Evolutionary conservation across 2,888 invertebrate species (phyloP), one percentile per base, ranked within the genome.

Genomic region (Julus scanicus): DNA sequence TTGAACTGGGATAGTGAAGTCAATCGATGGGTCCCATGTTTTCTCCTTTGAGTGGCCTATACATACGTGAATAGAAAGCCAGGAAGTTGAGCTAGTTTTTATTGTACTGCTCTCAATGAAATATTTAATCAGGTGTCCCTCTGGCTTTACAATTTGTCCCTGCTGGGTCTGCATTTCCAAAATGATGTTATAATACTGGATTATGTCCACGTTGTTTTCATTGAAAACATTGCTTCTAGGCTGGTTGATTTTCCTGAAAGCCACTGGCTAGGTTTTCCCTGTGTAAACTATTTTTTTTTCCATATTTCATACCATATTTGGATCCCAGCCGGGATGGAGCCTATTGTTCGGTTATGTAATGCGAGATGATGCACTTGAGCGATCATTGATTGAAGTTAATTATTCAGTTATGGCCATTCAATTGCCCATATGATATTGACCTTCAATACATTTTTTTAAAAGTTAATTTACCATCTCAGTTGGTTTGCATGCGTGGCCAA

Each of bases 61-160:
- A 13, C 37, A 80, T 37, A 29, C 37, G 71, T 71, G 9, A 8
- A 40, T n/a, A 2, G 48, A 85, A 44, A 85, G 85, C 85, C 85
- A 85, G 85, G 85, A 85, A 85, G 85, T 85, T 85, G 85, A 48
- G 49, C 85, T 44, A 85, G 85, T 85, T 85, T 80, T 85, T 85
- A 85, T 85, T 85, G 85, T 85, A 20, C 20, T 11, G 11, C 29
- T 40, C 85, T n/a, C 85, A 85, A 85, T 85, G 15, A 85, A 85
- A 85, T 85, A 85, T 85, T 85, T 85, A 85, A 85, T 85, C 85
- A 85, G 85, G 85, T 85, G 85, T 40, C 85, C 49, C 84, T 44
- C 49, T 85, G 48, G 44, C 85, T 44, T 13, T 85, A 48, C 85
- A 85, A 48, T 85, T 49, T 20, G 48, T 85, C 85, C 85, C 85